Evolutionary conservation across 2,888 invertebrate genomes (phyloP).

Genomic region (Erebia aethiops): DNA sequence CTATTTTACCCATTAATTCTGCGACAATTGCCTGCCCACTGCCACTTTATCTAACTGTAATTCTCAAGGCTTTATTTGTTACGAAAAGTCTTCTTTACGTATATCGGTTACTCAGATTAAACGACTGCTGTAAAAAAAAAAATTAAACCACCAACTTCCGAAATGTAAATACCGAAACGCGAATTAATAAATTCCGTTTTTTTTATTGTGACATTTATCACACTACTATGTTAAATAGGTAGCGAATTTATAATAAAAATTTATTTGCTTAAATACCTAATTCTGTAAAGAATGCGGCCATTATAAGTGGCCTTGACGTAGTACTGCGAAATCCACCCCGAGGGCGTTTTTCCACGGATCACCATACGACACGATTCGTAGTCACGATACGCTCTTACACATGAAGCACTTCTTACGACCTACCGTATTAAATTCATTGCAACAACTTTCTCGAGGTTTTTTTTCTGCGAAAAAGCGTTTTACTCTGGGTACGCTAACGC

Average conservation of each 20-base stretch:
- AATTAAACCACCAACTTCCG: neutral
- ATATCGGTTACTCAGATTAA: too few relatives aligned
- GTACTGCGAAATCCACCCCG: constrained; percentile 12
- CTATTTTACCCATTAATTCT: too few relatives aligned
- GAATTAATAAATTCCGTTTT: neutral
- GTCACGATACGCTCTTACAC: neutral
- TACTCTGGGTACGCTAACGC: too few relatives aligned
- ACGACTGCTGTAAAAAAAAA: too few relatives aligned
- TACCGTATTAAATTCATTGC: neutral
- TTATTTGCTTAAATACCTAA: neutral
- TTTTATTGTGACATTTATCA: constrained; percentile 1
- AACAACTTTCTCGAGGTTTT: neutral
- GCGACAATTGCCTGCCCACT: too few relatives aligned
- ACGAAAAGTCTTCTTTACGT: too few relatives aligned
- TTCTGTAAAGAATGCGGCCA: constrained; percentile 1
- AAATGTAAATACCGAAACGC: neutral
- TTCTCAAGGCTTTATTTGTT: too few relatives aligned
- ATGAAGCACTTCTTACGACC: neutral
- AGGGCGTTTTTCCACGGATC: neutral
- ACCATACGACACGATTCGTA: neutral
- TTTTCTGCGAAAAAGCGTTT: too few relatives aligned
- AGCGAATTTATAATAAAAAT: neutral
- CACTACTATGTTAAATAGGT: neutral
- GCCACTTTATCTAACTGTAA: too few relatives aligned
- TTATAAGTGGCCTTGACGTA: constrained; percentile 17